These are phyloP conservation scores for Dromococcyx pavoninus DNA, from an alignment of 2,797 vertebrate species.

Conservation along the genomic window DNA sequence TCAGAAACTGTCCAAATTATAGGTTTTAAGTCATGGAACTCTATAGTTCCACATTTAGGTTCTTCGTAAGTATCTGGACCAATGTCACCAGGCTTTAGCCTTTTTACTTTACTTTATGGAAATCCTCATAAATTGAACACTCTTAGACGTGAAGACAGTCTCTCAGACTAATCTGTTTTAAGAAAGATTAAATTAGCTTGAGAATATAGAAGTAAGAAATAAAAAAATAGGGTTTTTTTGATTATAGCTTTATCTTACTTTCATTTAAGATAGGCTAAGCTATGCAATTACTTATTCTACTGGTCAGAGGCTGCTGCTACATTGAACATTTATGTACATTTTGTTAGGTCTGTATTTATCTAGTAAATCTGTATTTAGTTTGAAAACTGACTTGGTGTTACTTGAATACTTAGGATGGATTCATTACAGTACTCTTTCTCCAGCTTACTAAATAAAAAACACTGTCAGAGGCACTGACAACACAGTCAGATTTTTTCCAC, in stretches of 20 bases:
- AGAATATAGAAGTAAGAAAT: background rate
- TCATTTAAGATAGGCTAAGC: background rate
- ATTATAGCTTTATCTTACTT: background rate
- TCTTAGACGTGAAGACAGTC: background rate
- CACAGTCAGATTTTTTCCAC: background rate
- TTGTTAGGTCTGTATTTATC: background rate
- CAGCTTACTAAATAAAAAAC: constrained; percentile 2
- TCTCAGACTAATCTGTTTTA: background rate
- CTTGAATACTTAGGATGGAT: constrained; percentile 16
- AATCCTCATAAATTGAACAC: background rate
- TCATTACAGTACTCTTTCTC: constrained; percentile 28
- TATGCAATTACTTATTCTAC: constrained; percentile 55
- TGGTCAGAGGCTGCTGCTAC: background rate
- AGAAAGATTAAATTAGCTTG: background rate
- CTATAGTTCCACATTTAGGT: background rate
- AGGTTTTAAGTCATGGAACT: background rate
- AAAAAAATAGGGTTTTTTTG: background rate
- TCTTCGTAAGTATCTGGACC: background rate
- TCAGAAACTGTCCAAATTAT: background rate
- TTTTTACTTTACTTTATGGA: background rate
- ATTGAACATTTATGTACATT: background rate
- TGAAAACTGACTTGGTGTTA: constrained; percentile 22
- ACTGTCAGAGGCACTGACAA: background rate
- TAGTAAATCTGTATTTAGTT: background rate
- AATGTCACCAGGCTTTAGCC: background rate